phyloP scores from a whole-genome alignment of 2,888 invertebrate species.

The Idaea aversata region DNA sequence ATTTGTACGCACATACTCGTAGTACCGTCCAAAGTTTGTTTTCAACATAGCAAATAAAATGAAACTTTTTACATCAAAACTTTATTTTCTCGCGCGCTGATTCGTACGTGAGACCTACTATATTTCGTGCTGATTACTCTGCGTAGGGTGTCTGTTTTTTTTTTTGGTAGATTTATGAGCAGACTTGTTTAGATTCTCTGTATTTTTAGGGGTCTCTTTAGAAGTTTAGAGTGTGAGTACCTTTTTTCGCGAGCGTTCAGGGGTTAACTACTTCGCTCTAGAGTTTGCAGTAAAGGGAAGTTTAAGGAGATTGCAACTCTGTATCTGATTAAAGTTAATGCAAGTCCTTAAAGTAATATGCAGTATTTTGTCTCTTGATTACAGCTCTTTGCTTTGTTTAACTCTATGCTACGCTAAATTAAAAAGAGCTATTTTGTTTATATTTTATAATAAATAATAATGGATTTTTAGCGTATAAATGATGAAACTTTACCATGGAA shows the following conservation, averaged over 20 bases:
- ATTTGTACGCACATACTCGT: slow-evolving; percentile 23
- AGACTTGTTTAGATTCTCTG: not conserved
- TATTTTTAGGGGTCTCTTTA: not conserved
- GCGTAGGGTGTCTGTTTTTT: slow-evolving; percentile 38
- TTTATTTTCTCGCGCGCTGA: slow-evolving; percentile 67
- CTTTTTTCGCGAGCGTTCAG: not conserved
- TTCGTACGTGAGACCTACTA: slow-evolving; percentile 73
- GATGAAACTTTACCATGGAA: too few relatives aligned
- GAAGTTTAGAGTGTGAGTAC: not conserved
- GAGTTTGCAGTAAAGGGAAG: not conserved
- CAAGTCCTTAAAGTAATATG: not conserved
- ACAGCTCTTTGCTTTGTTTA: not conserved
- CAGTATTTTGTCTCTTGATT: not conserved
- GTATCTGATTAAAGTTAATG: not conserved
- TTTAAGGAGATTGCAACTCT: not conserved
- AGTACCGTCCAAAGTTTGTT: slow-evolving; percentile 44
- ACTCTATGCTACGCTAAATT: not conserved
- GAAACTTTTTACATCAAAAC: slow-evolving; percentile 81
- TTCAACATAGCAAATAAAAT: slow-evolving; percentile 68
- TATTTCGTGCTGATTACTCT: slow-evolving; percentile 70
- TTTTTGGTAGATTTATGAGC: slow-evolving; percentile 6
- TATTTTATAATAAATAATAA: not conserved
- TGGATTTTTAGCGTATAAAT: too few relatives aligned
- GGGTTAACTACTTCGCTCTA: not conserved
- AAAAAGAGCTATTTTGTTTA: not conserved